Percentiles rank a stretch among this genome's conserved stretches.
phyloP scores from a whole-genome alignment of 2,113 vertebrate genomes.

The Peromyscus maniculatus region DNA sequence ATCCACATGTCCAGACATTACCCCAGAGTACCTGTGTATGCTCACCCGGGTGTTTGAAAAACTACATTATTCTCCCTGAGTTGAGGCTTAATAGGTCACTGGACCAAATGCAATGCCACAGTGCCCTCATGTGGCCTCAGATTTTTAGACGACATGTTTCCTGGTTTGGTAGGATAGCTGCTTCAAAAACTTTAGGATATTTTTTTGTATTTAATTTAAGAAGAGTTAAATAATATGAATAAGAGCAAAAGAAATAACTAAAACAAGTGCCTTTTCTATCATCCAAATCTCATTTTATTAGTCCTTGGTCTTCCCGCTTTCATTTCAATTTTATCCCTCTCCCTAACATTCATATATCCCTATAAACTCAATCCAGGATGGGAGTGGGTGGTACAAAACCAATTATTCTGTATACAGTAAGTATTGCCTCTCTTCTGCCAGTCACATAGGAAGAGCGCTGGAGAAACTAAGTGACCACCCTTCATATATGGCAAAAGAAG shows the following conservation, averaged over 20 bases:
- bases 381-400: accelerated
- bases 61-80: constrained; percentile 10
- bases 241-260: background rate
- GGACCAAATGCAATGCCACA: constrained; percentile 81
- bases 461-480: background rate
- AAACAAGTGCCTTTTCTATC: background rate
- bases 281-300: background rate
- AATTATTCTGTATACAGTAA: background rate
- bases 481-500: background rate
- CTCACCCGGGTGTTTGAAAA: constrained; percentile 64
- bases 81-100: constrained; percentile 72
- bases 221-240: background rate
- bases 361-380: background rate
- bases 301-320: background rate
- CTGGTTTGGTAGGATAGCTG: background rate
- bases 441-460: background rate
- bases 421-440: accelerated
- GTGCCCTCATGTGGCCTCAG: constrained; percentile 87
- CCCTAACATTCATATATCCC: too few species aligned
- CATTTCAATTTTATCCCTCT: background rate
- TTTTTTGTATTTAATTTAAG: background rate
- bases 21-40: constrained; percentile 62
- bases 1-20: constrained; percentile 57
- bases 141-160: constrained; percentile 54
- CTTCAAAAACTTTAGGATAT: background rate